phyloP scores from a whole-genome alignment of 1,140 invertebrate genomes.

The Hylaeus volcanicus region DNA sequence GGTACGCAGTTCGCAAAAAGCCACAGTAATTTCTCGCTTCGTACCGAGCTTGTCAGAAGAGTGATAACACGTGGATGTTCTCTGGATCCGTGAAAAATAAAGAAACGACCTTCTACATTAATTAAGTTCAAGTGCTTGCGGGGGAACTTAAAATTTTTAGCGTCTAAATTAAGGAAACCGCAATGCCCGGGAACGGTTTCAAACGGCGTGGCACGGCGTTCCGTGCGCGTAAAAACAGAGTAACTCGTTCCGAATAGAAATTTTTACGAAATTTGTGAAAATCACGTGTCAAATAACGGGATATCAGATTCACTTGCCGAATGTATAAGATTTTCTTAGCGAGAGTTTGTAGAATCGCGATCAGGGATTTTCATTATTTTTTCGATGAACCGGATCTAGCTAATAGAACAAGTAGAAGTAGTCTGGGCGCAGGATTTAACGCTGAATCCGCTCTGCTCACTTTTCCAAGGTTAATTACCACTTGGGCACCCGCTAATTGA shows the following conservation, averaged over 20 bases:
- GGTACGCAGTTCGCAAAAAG: background rate
- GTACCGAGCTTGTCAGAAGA: background rate
- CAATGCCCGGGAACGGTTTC: background rate
- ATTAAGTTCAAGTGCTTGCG: conserved; percentile 6
- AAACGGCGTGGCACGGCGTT: background rate
- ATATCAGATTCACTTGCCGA: too few species aligned
- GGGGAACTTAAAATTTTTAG: background rate
- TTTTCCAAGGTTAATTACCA: conserved; percentile 47
- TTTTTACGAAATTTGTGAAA: too few species aligned
- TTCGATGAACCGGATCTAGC: background rate
- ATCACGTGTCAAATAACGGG: too few species aligned
- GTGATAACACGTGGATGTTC: background rate
- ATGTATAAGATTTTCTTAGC: background rate
- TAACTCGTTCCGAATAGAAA: too few species aligned
- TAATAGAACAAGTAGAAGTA: conserved; percentile 9
- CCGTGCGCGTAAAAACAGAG: background rate
- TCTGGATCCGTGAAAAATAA: background rate
- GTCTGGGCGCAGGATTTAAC: conserved; percentile 48
- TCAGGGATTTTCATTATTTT: background rate
- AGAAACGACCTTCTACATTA: background rate
- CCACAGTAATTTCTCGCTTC: background rate
- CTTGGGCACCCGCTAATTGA: conserved; percentile 50
- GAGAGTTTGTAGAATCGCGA: background rate
- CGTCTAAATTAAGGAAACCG: background rate
- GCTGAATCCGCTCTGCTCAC: conserved; percentile 57